These are phyloP conservation scores for Ochotona princeps DNA, from an alignment of 2,113 vertebrate species.

Conservation along the genomic window DNA sequence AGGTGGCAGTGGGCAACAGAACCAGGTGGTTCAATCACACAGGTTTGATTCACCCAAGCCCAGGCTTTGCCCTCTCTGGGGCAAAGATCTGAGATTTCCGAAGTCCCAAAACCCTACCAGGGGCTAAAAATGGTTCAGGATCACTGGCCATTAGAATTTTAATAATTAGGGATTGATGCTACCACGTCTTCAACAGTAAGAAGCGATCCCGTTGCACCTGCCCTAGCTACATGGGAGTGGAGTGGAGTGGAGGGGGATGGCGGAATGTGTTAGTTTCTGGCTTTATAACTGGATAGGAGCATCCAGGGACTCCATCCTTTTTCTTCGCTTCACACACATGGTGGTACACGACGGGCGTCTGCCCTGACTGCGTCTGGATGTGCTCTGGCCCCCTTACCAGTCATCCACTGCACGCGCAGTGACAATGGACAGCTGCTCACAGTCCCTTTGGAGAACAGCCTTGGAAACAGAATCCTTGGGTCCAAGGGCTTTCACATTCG, in stretches of 20 bases:
- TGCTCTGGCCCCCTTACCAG: neutral
- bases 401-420: neutral
- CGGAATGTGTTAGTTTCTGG: neutral
- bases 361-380: neutral
- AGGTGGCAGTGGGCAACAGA: neutral
- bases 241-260: no score
- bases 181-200: neutral
- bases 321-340: no score
- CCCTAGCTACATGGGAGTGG: no score
- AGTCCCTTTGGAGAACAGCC: neutral
- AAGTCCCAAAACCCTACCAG: neutral
- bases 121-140: neutral
- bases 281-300: neutral
- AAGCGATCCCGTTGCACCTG: neutral
- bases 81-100: neutral
- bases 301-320: no score
- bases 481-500: neutral
- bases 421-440: neutral
- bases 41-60: no score
- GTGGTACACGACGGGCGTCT: neutral
- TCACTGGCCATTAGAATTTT: neutral
- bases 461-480: neutral
- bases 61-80: fast-evolving
- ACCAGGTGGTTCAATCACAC: neutral
- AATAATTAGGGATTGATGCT: neutral